These are phyloP conservation scores for Apotomis betuletana DNA, from an alignment of 2,888 invertebrate species.

Conservation along the genomic window DNA sequence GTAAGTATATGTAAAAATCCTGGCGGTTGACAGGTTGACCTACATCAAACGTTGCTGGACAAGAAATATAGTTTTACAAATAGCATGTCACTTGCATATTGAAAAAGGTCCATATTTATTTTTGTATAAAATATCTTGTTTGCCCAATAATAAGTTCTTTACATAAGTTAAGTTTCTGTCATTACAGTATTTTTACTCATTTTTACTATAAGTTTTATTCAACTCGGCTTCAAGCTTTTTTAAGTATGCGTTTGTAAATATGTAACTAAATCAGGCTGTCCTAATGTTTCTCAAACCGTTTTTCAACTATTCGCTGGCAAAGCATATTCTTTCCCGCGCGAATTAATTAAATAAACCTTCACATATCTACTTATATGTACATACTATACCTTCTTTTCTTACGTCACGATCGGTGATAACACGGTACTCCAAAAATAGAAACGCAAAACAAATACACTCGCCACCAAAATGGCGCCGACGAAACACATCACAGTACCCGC, in stretches of 20 bases:
- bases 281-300: no score
- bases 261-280: no score
- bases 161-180: no score
- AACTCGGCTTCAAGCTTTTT: no score
- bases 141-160: not conserved
- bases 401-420: not conserved
- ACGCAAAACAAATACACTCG: conserved; percentile 2
- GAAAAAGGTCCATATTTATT: not conserved
- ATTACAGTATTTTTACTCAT: not conserved
- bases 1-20: not conserved
- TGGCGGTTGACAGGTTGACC: conserved; percentile 6
- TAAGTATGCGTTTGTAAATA: no score
- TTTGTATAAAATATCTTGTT: not conserved
- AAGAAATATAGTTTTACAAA: not conserved
- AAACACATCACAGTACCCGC: conserved; percentile 24
- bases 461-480: not conserved
- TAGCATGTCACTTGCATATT: not conserved
- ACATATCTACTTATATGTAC: not conserved
- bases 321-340: no score
- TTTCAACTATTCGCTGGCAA: no score
- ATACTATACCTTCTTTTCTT: not conserved
- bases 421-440: not conserved
- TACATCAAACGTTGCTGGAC: not conserved
- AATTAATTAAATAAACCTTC: not conserved
- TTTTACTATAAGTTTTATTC: no score